Conservation (phyloP, 2,888 invertebrate species). For the Nysson spinosus region DNA sequence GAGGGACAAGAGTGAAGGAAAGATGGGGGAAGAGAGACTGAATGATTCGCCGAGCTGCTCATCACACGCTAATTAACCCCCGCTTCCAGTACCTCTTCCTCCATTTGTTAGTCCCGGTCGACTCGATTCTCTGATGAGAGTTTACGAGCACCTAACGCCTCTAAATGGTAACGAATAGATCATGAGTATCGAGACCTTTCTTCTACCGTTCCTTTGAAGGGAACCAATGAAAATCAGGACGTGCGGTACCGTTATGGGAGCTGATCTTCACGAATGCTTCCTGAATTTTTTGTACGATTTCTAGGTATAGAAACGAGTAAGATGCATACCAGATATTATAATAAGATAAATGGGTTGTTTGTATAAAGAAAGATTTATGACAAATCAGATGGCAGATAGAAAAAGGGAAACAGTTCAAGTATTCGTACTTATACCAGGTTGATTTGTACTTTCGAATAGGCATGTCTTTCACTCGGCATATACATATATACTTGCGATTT, state of each 20-base stretch:
- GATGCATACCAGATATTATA: not conserved
- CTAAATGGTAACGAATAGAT: conserved; percentile 60
- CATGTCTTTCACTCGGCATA: not conserved
- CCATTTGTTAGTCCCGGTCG: conserved; percentile 45
- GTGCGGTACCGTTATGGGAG: conserved; percentile 26
- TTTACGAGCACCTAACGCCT: conserved; percentile 62
- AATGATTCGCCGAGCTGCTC: conserved; percentile 53
- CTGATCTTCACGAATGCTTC: not conserved
- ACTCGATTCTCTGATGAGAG: conserved; percentile 67
- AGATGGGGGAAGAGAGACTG: conserved; percentile 36
- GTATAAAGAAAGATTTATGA: conserved; percentile 37
- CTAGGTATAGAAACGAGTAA: not conserved
- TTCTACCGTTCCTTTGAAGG: conserved; percentile 18
- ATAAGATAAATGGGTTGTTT: conserved; percentile 15
- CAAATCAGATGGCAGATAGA: conserved; percentile 23
- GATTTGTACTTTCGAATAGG: conserved; percentile 26
- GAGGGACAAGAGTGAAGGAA: conserved; percentile 14
- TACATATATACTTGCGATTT: conserved; percentile 18
- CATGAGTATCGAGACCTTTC: conserved; percentile 9
- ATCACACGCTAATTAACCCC: conserved; percentile 70
- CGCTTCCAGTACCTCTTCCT: conserved; percentile 61
- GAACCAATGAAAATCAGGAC: conserved; percentile 38
- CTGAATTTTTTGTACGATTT: not conserved
- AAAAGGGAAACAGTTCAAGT: conserved; percentile 13
- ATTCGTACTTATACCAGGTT: conserved; percentile 24